Percentiles rank a stretch among this genome's conserved stretches.
Evolutionary conservation across 37 sponge, comb jelly and placozoan genomes (phyloP).

Genomic region (Mnemiopsis leidyi): DNA sequence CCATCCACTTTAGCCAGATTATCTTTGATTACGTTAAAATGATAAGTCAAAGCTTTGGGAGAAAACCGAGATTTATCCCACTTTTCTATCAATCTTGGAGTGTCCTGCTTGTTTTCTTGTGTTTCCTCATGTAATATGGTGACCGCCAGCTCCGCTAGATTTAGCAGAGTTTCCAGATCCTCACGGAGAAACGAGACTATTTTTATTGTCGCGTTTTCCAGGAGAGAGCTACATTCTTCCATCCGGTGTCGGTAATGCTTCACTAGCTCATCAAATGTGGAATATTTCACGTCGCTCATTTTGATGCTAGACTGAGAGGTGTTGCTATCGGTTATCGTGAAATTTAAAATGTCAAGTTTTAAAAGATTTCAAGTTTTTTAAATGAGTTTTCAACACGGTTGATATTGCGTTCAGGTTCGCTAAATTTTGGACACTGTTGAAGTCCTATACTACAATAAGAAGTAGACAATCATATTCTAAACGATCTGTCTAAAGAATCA

Average conservation of each 20-base stretch:
- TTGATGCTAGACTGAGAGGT: no score
- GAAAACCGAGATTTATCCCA: background rate
- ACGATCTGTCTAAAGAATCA: no score
- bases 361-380: no score
- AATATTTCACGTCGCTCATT: background rate
- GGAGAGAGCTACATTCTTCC: background rate
- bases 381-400: no score
- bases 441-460: no score
- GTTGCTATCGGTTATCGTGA: no score
- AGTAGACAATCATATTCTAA: no score
- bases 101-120: background rate
- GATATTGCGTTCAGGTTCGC: no score
- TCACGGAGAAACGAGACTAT: background rate
- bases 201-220: background rate
- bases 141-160: background rate
- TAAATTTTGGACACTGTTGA: no score
- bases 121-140: background rate
- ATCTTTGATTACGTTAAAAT: background rate
- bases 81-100: background rate
- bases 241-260: background rate
- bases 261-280: background rate
- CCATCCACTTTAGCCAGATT: background rate
- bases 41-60: background rate
- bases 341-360: no score
- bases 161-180: background rate